Base-by-base conservation (phyloP, 2,888 invertebrate species). In the Scaptomyza tumidula region DNA sequence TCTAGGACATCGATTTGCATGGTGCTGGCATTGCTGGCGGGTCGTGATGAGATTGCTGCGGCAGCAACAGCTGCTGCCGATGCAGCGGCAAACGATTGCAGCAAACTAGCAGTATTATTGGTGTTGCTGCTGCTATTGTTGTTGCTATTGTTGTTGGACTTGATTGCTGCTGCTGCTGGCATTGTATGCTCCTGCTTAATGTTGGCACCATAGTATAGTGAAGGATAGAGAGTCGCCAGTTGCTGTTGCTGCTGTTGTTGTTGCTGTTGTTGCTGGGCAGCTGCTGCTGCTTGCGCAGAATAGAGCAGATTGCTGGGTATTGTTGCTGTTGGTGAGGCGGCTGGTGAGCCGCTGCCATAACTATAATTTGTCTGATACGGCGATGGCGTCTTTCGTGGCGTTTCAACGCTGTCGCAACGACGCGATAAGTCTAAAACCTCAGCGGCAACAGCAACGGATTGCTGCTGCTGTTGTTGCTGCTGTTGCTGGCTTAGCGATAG, bases 371-470 rank as follows among this genome's bases (percentile, higher is more conserved):
- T 90, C 58, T 90, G 89, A 59, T 90, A 90, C 0, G 92, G 92
- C 0, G 92, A 92, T 0, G 92, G 91, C 0, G 92, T 91, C 74
- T 91, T 92, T 19, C 90, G 75, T 41, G 86, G 61, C 2, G 86
- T 86, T 65, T 92, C 92, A 3, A 90, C 87, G 16, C 91, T 90
- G 77, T 91, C 91, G 54, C 90, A 90, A 50, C 91, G 91, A 1
- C 91, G 83, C 1, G 92, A 92, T n/a, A 92, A 82, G 76, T 92
- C 92, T 48, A 92, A 78, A 10, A 90, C 92, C 72, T 90, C 90
- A 6, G 81, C 72, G 11, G 86, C 73, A 19, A 56, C 56, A 24
- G 86, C 46, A 45, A 43, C 41, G 46, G 71, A 50, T 61, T 80
- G 72, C 14, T 57, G 74, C 39, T 75, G 72, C 7, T 78, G 74